phyloP scores from a whole-genome alignment of 2,888 invertebrate genomes.

The Sinotaia quadrata region DNA sequence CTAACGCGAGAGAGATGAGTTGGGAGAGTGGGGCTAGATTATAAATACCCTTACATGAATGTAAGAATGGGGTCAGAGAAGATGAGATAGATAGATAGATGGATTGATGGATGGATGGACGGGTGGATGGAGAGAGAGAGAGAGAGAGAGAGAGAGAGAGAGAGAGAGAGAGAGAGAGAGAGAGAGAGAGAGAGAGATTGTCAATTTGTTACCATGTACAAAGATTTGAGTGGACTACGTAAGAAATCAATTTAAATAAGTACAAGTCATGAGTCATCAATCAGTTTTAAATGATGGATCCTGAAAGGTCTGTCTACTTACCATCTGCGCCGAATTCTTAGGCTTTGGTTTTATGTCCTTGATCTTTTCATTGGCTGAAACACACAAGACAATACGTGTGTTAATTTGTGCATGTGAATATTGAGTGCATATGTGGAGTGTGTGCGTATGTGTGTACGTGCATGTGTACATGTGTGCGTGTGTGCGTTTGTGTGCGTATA shows the following conservation, averaged over 20 bases:
- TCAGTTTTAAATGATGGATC: too few relatives aligned
- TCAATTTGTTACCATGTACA: too few relatives aligned
- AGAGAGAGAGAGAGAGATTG: background rate
- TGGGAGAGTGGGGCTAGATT: too few relatives aligned
- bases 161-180: background rate
- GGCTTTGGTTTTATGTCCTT: conserved; percentile 87
- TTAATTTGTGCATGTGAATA: background rate
- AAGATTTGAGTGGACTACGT: too few relatives aligned
- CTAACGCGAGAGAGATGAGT: too few relatives aligned
- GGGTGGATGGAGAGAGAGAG: background rate
- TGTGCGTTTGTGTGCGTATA: background rate
- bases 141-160: background rate
- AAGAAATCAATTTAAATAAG: too few relatives aligned
- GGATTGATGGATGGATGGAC: too few relatives aligned
- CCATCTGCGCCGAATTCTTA: conserved; percentile 92
- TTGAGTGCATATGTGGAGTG: background rate
- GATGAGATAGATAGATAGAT: too few relatives aligned
- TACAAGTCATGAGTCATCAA: too few relatives aligned
- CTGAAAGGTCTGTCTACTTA: too few relatives aligned
- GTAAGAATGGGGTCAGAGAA: too few relatives aligned
- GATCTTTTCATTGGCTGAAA: conserved; percentile 83
- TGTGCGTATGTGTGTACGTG: background rate
- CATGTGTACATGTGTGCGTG: background rate
- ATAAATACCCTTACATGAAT: too few relatives aligned
- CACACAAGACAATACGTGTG: conserved; percentile 41